Percentiles rank a stretch among this genome's conserved stretches.
These are phyloP conservation scores for Sitobion miscanthi DNA, from an alignment of 1,140 invertebrate genomes.

Conservation along the genomic window DNA sequence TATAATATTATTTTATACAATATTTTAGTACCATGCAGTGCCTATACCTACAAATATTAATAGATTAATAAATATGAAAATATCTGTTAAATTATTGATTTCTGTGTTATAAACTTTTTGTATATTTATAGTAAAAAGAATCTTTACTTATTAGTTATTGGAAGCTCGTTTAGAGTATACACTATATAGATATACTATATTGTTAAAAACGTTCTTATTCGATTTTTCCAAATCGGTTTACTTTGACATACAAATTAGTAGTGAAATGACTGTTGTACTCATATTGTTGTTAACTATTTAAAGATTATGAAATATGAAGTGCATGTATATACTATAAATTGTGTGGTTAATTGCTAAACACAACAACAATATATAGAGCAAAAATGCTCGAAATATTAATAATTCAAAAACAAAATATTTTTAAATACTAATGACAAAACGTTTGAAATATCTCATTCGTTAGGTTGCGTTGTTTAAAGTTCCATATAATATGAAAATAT, in stretches of 20 bases:
- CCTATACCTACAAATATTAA: no score
- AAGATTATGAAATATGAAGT: background rate
- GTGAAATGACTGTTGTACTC: background rate
- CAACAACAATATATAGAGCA: background rate
- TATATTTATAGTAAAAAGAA: background rate
- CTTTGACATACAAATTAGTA: background rate
- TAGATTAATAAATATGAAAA: no score
- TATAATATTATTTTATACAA: background rate
- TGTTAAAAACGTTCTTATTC: background rate
- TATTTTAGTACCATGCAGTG: background rate
- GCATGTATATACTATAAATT: background rate
- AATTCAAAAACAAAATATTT: background rate
- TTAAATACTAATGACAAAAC: background rate
- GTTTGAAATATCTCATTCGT: background rate
- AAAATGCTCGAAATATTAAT: background rate
- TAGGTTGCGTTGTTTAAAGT: background rate
- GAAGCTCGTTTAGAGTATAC: no score
- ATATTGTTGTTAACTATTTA: background rate
- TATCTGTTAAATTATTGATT: background rate
- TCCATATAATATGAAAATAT: background rate
- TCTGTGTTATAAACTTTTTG: background rate
- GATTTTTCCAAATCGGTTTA: background rate
- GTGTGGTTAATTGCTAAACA: background rate
- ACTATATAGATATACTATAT: no score
- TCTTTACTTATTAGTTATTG: no score